Base-by-base conservation (phyloP, 2,797 vertebrate genomes). In the Sebastes nivosus region DNA sequence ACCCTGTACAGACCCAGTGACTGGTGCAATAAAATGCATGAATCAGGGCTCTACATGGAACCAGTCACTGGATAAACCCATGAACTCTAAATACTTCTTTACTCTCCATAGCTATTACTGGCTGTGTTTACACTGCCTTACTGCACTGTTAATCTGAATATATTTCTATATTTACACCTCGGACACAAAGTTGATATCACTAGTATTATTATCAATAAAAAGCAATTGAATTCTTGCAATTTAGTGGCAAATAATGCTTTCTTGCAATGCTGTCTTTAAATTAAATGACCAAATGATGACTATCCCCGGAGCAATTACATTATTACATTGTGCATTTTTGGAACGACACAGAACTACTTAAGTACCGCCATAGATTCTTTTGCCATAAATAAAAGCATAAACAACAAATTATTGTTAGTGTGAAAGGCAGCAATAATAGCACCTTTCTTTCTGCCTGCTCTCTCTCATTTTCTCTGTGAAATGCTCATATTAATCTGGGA, bases 391-490 rank as follows among this genome's bases (percentile, higher is more conserved):
- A n/a, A 36, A 25, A 54, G 16, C 16, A 59, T 38, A 50, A 82
- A 58, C 12, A 25, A 24, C 22, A 60, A 4, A 8, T 65, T 22
- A 46, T 30, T 4, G 13, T 75, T 70, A 38, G 42, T 18, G 20
- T 70, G 55, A 22, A 71, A 60, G 34, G 42, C 32, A 32, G 46
- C 25, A 68, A 63, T 66, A 54, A 75, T 6, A n/a, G 42, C 50
- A 18, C 6, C 12, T 32, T 32, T 22, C 16, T 42, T 73, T 60
- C 55, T 32, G 42, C 34, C 70, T 3, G 10, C 60, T 57, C 61
- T 22, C 10, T 72, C 54, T 64, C 25, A 64, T 72, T 60, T 68
- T 55, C 52, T 72, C 25, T 12, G 32, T 55, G 52, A 69, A 82
- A 61, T 8, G 22, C 4, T 60, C 27, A 2, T 25, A 78, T 69